phyloP scores from a whole-genome alignment of 2,797 vertebrate genomes.

The Tapera naevia region DNA sequence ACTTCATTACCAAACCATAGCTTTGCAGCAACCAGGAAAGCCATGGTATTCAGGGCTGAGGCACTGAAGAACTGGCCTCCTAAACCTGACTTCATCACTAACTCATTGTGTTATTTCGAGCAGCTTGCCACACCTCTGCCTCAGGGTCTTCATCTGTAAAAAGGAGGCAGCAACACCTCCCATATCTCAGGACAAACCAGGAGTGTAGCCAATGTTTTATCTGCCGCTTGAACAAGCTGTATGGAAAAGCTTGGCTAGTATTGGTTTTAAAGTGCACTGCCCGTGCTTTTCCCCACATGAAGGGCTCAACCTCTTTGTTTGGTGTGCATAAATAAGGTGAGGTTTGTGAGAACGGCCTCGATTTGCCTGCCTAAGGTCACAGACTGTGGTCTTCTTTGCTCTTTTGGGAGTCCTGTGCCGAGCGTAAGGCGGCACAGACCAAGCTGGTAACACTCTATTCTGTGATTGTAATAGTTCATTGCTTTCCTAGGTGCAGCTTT shows the following conservation, averaged over 20 bases:
- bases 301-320: neutral
- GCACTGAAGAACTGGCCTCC: neutral
- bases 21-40: neutral
- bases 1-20: neutral
- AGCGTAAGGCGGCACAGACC: neutral
- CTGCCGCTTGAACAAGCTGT: neutral
- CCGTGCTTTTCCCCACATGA: fast-evolving
- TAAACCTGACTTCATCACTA: neutral
- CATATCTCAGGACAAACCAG: neutral
- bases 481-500: neutral
- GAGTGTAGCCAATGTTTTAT: neutral
- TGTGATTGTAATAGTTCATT: neutral
- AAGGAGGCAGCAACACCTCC: neutral
- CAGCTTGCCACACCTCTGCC: neutral
- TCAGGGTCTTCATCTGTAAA: neutral
- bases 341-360: neutral
- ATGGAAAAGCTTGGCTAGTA: neutral
- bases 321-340: neutral
- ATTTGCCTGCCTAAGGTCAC: neutral
- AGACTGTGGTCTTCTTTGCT: neutral
- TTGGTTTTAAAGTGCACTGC: neutral
- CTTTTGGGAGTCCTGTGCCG: neutral
- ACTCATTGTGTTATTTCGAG: neutral
- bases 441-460: neutral
- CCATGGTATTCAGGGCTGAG: neutral